Conservation (phyloP, 1,140 invertebrate species). For the Marisa cornuarietis region DNA sequence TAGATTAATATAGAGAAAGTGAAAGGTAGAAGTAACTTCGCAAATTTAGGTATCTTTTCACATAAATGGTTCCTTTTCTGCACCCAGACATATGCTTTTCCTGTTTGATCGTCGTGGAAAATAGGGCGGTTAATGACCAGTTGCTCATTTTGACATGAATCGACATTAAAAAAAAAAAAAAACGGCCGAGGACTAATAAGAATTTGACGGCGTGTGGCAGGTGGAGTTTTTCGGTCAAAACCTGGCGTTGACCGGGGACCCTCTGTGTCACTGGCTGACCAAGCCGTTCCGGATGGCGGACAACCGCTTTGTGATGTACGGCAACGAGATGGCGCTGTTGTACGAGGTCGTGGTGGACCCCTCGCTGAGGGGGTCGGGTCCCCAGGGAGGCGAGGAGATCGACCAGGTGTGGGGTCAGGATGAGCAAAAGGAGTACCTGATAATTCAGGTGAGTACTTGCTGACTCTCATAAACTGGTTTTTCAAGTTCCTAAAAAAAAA, state of each 20-base stretch:
- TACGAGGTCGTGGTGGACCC: conserved; percentile 38
- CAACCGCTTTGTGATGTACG: conserved; percentile 34
- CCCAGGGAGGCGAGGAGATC: conserved; percentile 52
- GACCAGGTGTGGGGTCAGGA: conserved; percentile 49
- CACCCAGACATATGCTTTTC: too few species aligned
- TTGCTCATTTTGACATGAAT: too few species aligned
- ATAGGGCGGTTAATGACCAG: background rate
- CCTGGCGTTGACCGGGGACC: conserved; percentile 12
- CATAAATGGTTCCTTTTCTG: too few species aligned
- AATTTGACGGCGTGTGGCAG: background rate
- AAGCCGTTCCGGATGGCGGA: conserved; percentile 15
- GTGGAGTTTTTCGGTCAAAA: conserved; percentile 21
- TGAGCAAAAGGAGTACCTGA: conserved; percentile 47
- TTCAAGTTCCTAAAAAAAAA: too few species aligned
- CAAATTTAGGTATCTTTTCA: too few species aligned
- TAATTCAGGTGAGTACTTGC: conserved; percentile 11
- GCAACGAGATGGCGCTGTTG: conserved; percentile 37
- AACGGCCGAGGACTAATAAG: too few species aligned
- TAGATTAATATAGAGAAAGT: too few species aligned
- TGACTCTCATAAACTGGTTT: too few species aligned
- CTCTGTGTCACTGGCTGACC: conserved; percentile 28
- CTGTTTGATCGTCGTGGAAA: too few species aligned
- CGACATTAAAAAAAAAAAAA: too few species aligned
- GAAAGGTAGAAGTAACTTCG: too few species aligned
- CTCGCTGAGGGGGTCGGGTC: background rate